Conservation (phyloP, 2,888 invertebrate species). For the Neocrepidodera transversa region DNA sequence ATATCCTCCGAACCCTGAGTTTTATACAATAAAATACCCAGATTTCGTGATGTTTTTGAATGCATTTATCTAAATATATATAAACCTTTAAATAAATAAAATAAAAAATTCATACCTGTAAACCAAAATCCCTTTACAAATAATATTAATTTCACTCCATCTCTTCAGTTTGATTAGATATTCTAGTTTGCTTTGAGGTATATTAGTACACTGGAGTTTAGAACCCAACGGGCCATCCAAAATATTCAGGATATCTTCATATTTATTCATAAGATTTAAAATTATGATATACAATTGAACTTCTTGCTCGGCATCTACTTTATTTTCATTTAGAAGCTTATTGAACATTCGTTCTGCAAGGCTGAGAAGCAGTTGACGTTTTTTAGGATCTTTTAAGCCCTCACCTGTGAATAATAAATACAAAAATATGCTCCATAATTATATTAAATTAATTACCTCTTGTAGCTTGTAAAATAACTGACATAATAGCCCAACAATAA, state of each 20-base stretch:
- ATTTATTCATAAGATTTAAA: constrained; percentile 80
- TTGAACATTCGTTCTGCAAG: constrained; percentile 94
- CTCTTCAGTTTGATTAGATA: constrained; percentile 75
- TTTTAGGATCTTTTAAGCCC: constrained; percentile 63
- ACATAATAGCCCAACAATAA: constrained; percentile 98
- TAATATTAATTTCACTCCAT: constrained; percentile 77
- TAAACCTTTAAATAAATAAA: no score
- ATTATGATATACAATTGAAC: constrained; percentile 90
- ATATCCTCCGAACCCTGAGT: no score
- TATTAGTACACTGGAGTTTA: constrained; percentile 72
- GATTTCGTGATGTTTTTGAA: no score
- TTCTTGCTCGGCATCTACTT: constrained; percentile 93
- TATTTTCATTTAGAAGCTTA: constrained; percentile 85
- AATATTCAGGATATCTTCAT: constrained; percentile 80
- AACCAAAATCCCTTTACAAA: constrained; percentile 76
- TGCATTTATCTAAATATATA: no score
- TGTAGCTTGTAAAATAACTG: constrained; percentile 88
- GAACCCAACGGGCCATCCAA: constrained; percentile 79
- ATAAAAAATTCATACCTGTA: constrained; percentile 78
- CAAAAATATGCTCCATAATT: no score
- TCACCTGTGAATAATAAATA: constrained; percentile 36
- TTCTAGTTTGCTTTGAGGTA: constrained; percentile 74
- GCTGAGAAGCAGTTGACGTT: constrained; percentile 76
- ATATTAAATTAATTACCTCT: constrained; percentile 40
- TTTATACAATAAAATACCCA: no score